Conservation (phyloP, 1,140 invertebrate species). For the Pectinophora gossypiella region DNA sequence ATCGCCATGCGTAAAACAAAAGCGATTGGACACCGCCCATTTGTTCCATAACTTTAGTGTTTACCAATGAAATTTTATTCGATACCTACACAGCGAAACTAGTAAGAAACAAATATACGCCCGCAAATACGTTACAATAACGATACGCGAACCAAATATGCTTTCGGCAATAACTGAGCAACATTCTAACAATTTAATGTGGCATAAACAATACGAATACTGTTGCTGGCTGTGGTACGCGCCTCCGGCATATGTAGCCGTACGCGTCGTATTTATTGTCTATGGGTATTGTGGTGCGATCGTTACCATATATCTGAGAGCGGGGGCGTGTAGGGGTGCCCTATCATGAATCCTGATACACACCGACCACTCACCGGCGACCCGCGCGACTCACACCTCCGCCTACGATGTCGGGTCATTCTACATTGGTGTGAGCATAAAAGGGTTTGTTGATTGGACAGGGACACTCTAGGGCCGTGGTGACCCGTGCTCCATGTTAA, state of each 20-base stretch:
- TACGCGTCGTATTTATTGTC: constrained; percentile 67
- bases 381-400: constrained; percentile 27
- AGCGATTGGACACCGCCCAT: neutral
- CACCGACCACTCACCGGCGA: constrained; percentile 44
- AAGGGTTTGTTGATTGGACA: constrained; percentile 66
- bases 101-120: constrained; percentile 50
- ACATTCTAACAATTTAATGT: constrained; percentile 73
- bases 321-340: constrained; percentile 55
- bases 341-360: constrained; percentile 69
- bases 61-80: constrained; percentile 2
- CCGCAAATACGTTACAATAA: constrained; percentile 51
- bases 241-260: constrained; percentile 32
- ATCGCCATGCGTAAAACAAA: neutral
- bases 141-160: constrained; percentile 63
- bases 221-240: constrained; percentile 44
- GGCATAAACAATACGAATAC: constrained; percentile 71
- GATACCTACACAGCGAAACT: constrained; percentile 1
- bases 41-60: neutral
- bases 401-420: constrained; percentile 20
- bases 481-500: constrained; percentile 64
- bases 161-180: constrained; percentile 69
- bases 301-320: constrained; percentile 66
- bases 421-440: constrained; percentile 33
- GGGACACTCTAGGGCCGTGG: constrained; percentile 38
- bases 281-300: constrained; percentile 70